Evolutionary conservation across 1,140 invertebrate genomes (phyloP).

Genomic region (Brachionus plicatilis): DNA sequence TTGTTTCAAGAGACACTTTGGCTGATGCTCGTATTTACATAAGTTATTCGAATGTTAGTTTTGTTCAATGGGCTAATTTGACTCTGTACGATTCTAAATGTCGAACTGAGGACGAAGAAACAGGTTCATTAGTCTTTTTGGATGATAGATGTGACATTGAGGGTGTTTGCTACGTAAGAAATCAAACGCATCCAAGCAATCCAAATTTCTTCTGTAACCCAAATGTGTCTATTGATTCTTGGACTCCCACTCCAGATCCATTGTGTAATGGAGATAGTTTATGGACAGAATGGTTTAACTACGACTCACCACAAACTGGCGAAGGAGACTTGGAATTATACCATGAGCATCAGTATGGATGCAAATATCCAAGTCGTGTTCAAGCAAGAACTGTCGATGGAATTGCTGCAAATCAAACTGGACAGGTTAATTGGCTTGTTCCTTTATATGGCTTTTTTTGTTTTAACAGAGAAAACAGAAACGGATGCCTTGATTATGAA

Average conservation of each 20-base stretch:
- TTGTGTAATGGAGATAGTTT: neutral
- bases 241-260: conserved; percentile 13
- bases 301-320: neutral
- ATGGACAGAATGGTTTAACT: conserved; percentile 27
- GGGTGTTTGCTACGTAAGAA: conserved; percentile 7
- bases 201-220: conserved; percentile 2
- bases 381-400: neutral
- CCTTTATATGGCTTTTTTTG: neutral
- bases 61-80: neutral
- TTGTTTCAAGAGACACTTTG: neutral
- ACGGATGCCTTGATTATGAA: conserved; percentile 10
- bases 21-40: neutral
- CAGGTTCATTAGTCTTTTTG: neutral
- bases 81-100: conserved; percentile 25
- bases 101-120: neutral
- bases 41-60: neutral
- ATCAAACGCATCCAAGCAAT: neutral
- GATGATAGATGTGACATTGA: conserved; percentile 35
- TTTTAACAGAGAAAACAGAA: neutral
- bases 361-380: neutral
- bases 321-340: conserved; percentile 25
- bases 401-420: neutral
- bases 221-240: neutral
- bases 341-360: neutral
- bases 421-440: neutral